Evolutionary conservation across 2,888 invertebrate genomes (phyloP).

Genomic region (Patella caerulea): DNA sequence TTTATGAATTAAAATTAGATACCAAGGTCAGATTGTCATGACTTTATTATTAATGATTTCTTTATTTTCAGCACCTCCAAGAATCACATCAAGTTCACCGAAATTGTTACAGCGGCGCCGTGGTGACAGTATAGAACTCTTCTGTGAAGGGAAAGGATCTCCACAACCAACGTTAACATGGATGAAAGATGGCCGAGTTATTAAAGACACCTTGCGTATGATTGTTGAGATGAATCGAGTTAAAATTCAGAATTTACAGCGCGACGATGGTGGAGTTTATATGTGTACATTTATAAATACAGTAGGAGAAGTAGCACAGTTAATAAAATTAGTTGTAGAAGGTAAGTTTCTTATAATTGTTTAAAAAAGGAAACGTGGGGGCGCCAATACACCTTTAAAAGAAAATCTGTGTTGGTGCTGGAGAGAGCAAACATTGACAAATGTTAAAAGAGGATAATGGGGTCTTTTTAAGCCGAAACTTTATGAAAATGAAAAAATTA

Average conservation of each 20-base stretch:
- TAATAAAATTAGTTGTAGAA: conserved; percentile 95
- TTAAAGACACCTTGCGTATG: conserved; percentile 46
- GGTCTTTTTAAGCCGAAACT: no score
- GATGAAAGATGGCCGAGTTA: conserved; percentile 79
- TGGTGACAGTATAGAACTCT: conserved; percentile 95
- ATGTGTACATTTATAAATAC: conserved; percentile 96
- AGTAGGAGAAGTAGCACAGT: conserved; percentile 96
- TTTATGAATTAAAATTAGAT: no score
- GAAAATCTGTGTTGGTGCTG: no score
- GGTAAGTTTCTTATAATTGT: conserved; percentile 38
- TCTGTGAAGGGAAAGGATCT: conserved; percentile 94
- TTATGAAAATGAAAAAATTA: no score
- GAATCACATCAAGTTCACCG: conserved; percentile 52
- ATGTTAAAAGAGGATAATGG: no score
- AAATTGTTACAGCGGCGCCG: conserved; percentile 49
- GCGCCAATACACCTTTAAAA: no score
- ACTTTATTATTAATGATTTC: background rate
- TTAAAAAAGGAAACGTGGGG: no score
- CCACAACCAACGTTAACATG: conserved; percentile 95
- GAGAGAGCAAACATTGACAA: no score
- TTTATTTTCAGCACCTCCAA: conserved; percentile 57
- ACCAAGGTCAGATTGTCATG: no score
- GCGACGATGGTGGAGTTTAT: conserved; percentile 96
- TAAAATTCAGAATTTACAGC: conserved; percentile 90
- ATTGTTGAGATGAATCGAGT: conserved; percentile 75